Base-by-base conservation (phyloP, 2,888 invertebrate genomes). In the Nesidiocoris tenuis region DNA sequence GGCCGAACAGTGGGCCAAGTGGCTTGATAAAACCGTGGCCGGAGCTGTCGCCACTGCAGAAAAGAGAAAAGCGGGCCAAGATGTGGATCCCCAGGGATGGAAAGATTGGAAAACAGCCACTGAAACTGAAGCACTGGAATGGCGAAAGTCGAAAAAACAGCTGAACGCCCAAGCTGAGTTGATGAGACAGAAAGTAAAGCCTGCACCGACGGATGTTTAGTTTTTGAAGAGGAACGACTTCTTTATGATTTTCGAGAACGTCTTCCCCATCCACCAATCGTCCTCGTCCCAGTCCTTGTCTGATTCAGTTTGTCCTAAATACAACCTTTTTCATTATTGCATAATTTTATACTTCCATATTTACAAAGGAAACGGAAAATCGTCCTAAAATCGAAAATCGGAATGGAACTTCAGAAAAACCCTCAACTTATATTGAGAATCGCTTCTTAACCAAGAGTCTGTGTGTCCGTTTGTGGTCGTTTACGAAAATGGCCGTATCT, bases 111-210 rank as follows among this genome's bases (percentile, higher is more conserved):
- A 61, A 39, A 25, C 24, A 1, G 25, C 67, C 9, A 24, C 74
- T 1, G 66, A 68, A 55, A 24, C 1, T 18, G 56, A 71, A 18
- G 78, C 75, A 23, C 19, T 75, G 22, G 76, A 78, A 59, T 77
- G 72, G 66, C 68, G 63, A 17, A 57, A 72, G 25, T 77, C 71
- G n/a, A 78, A 78, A 39, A 74, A 77, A 65, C 55, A 70, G 54
- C 25, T 78, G 3, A 61, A 75, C 19, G 59, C 54, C 19, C 66
- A 65, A 23, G 76, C 75, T 1, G 56, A 57, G 17, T 23, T 74
- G 25, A 76, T 76, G 67, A 39, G 54, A 7, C 56, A 76, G 21
- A 77, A 77, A 21, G 61, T 56, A 7, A 55, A 64, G 18, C 39
- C 17, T 7, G 54, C 39, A 22, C n/a, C 59, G 9, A 7, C 12